phyloP scores from a whole-genome alignment of 2,113 vertebrate genomes.

The Willisornis vidua region DNA sequence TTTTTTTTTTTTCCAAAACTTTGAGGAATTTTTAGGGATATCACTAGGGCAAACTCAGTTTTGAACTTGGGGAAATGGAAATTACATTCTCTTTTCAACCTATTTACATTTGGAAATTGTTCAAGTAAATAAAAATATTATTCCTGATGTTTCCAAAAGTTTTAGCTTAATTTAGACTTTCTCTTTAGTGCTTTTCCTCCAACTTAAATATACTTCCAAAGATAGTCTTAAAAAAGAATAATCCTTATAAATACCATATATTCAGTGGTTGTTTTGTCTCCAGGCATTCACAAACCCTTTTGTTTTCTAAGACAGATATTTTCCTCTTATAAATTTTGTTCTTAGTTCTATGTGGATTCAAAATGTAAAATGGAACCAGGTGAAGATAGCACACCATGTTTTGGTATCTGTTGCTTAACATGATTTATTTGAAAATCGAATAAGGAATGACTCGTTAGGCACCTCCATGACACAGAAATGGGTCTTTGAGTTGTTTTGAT shows the following conservation, averaged over 20 bases:
- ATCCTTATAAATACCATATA: neutral
- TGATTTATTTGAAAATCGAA: neutral
- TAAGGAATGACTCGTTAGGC: neutral
- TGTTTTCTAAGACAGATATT: neutral
- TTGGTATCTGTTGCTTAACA: accelerated
- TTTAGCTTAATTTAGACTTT: neutral
- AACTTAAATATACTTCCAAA: neutral
- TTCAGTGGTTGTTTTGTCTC: neutral
- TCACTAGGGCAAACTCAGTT: neutral
- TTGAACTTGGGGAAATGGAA: neutral
- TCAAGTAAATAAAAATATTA: neutral
- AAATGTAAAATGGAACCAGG: neutral
- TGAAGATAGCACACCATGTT: neutral
- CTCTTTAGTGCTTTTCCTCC: neutral
- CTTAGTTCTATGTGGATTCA: neutral
- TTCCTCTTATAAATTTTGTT: neutral
- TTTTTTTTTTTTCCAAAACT: neutral
- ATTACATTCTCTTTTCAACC: neutral
- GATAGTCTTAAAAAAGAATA: neutral
- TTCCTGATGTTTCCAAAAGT: neutral
- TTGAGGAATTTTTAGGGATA: neutral
- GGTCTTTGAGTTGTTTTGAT: neutral
- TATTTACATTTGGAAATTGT: neutral
- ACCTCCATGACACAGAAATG: neutral
- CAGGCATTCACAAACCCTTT: neutral